Evolutionary conservation across 2,113 vertebrate species (phyloP).

Genomic region (Cavia porcellus): DNA sequence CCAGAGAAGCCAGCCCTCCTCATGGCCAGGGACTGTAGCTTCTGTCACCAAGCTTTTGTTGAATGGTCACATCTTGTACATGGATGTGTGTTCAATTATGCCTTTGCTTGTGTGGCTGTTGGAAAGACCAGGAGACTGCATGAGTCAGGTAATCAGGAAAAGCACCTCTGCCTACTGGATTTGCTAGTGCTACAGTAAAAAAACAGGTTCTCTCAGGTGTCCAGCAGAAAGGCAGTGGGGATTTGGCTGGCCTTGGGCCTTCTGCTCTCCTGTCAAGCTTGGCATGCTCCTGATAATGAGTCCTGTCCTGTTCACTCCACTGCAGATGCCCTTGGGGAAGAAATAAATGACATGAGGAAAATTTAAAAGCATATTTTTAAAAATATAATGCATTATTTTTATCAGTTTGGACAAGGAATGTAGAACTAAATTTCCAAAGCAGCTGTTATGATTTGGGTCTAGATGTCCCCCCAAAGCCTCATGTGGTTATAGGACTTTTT

Average conservation of each 20-base stretch:
- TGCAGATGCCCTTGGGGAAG: neutral
- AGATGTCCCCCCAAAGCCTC: neutral
- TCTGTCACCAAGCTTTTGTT: neutral
- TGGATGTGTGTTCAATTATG: neutral
- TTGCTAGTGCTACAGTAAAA: neutral
- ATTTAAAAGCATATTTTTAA: neutral
- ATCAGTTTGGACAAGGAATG: neutral
- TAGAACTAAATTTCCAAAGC: neutral
- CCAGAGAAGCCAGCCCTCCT: neutral
- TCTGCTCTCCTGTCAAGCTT: neutral
- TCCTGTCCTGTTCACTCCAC: neutral
- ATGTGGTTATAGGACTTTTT: neutral
- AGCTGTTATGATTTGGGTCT: neutral
- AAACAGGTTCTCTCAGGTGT: neutral
- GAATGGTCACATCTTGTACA: fast-evolving
- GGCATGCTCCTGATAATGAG: no score
- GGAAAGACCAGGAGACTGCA: neutral
- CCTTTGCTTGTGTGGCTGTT: neutral
- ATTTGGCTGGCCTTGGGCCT: no score
- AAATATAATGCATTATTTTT: neutral
- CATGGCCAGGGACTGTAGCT: neutral
- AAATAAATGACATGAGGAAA: neutral
- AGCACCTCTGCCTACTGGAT: neutral
- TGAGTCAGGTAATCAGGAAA: neutral
- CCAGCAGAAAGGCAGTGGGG: neutral